These are phyloP conservation scores for Eretmocerus hayati DNA, from an alignment of 2,888 invertebrate genomes.

Conservation along the genomic window DNA sequence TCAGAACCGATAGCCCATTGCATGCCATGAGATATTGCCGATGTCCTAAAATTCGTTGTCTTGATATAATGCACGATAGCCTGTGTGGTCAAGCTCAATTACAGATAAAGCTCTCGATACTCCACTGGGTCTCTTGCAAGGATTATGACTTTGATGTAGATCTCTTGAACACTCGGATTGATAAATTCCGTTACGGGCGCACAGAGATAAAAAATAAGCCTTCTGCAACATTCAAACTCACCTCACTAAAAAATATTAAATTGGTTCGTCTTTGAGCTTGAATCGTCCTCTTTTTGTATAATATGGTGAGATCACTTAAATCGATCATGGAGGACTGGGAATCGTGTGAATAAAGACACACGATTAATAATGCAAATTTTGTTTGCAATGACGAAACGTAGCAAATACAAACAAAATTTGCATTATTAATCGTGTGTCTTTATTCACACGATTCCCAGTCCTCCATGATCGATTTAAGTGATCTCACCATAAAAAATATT, in stretches of 20 bases:
- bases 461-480: too few relatives aligned
- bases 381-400: too few relatives aligned
- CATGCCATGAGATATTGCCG: conserved; percentile 15
- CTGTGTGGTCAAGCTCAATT: conserved; percentile 13
- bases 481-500: too few relatives aligned
- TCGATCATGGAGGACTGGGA: too few relatives aligned
- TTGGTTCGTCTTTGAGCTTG: too few relatives aligned
- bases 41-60: conserved; percentile 7
- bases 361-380: too few relatives aligned
- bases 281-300: too few relatives aligned
- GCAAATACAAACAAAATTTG: too few relatives aligned
- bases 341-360: too few relatives aligned
- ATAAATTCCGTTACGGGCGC: conserved; percentile 17
- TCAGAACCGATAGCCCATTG: conserved; percentile 9
- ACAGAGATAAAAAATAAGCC: conserved; percentile 22
- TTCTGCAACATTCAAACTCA: conserved; percentile 18
- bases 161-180: conserved; percentile 13
- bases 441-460: too few relatives aligned
- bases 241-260: conserved; percentile 10
- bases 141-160: conserved; percentile 8
- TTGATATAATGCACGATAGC: conserved; percentile 22
- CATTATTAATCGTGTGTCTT: too few relatives aligned
- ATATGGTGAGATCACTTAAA: too few relatives aligned
- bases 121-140: neutral
- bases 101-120: conserved; percentile 18